A percentile compares a stretch with the other conserved stretches of the same genome.
phyloP scores from a whole-genome alignment of 2,888 invertebrate genomes.

The Hyppa rectilinea region DNA sequence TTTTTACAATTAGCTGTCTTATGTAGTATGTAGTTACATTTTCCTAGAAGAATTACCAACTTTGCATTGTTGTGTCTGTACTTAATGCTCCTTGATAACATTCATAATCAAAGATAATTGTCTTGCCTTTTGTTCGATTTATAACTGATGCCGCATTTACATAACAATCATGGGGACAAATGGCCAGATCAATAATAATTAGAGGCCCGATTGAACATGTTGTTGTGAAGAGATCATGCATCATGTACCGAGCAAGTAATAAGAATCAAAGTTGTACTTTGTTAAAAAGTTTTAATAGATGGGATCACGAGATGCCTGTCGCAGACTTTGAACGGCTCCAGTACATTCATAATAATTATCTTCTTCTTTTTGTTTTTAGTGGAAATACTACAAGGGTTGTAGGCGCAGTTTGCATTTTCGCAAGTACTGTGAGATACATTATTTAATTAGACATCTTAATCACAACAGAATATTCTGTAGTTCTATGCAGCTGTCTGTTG shows the following conservation, averaged over 20 bases:
- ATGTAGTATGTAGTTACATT: background rate
- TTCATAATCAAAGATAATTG: conserved; percentile 60
- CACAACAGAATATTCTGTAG: background rate
- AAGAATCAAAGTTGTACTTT: conserved; percentile 15
- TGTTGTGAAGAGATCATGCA: conserved; percentile 20
- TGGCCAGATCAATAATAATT: conserved; percentile 50
- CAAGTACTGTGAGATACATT: background rate
- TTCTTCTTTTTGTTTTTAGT: background rate
- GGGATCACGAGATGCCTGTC: background rate
- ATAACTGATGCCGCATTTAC: conserved; percentile 54
- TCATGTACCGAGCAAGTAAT: background rate
- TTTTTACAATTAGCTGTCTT: background rate
- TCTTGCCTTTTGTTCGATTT: conserved; percentile 57
- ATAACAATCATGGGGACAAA: conserved; percentile 57
- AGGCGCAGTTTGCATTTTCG: background rate
- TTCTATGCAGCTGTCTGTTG: background rate
- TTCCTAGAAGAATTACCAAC: conserved; percentile 18
- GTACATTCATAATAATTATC: background rate
- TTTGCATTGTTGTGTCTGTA: conserved; percentile 36
- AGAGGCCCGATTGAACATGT: conserved; percentile 38
- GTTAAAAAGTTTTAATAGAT: conserved; percentile 20
- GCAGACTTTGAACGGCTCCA: background rate
- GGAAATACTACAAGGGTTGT: background rate
- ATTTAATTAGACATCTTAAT: background rate
- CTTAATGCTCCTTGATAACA: conserved; percentile 44